Base-by-base conservation (phyloP, 2,113 vertebrate species). In the Nettapus auritus region DNA sequence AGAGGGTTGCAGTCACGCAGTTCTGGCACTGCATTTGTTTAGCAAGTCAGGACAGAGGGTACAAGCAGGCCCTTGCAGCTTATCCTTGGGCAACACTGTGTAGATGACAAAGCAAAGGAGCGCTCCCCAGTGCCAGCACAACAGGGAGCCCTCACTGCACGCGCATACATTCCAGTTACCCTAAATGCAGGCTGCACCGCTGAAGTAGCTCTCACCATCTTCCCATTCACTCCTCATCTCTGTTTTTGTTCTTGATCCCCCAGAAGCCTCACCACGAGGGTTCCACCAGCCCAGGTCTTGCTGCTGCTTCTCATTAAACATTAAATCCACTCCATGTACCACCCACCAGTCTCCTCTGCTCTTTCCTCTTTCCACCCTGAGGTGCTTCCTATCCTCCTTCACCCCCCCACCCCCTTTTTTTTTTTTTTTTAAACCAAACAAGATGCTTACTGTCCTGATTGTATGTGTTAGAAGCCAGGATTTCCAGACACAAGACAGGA, bases 261-360 rank as follows among this genome's bases (percentile, higher is more conserved):
- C 1, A 2, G n/a, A 85, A 87, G 31, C 48, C 34, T 59, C 29
- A 22, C 23, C 3, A 5, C 33, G 53, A 52, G 1, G 2, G 42
- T 11, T 64, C 26, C 52, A 76, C 62, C 23, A 79, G 57, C 17
- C n/a, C 74, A 68, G 42, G 53, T 13, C 67, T 44, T 29, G 34
- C 44, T 11, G 13, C 2, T 3, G 0, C 42, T 60, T 52, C 67
- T 46, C 80, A 79, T 44, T 7, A 90, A 71, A 79, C 14, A 40
- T 11, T 40, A 40, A 40, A 40, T 6, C 6, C 2, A 0, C 6
- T 66, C 59, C 33, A 81, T 33, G 12, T 12, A 52, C 14, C 12
- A 46, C 15, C 5, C 2, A 0, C 68, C 23, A 7, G 19, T 29
- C 20, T 22, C 64, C 55, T 26, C 76, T 1, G 0, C 50, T 82